Evolutionary conservation across 2,113 vertebrate genomes (phyloP).

Genomic region (Emberiza fucata): DNA sequence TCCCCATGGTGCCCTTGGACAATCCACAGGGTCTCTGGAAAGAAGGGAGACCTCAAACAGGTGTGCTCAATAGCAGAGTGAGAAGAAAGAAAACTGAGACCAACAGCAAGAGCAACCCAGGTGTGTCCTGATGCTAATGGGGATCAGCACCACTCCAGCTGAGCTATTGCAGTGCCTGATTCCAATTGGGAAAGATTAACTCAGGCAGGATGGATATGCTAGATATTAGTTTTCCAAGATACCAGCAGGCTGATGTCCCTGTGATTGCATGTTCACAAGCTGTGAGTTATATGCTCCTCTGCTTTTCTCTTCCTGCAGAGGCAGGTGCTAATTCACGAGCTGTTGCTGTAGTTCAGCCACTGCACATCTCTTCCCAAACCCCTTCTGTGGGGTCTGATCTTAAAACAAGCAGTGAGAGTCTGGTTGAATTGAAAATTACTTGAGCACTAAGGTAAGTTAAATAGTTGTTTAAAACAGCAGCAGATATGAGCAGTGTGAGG

Average conservation of each 20-base stretch:
- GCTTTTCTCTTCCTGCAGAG: background rate
- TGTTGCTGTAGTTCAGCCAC: background rate
- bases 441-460: background rate
- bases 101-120: background rate
- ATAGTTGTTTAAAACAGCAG: background rate
- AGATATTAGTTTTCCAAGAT: background rate
- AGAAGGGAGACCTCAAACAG: background rate
- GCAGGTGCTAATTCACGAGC: background rate
- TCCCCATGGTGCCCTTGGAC: background rate
- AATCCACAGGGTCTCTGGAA: background rate
- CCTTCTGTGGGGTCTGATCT: background rate
- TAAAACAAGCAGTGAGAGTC: background rate
- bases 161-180: background rate
- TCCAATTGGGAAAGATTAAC: background rate
- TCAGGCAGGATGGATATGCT: background rate
- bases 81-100: background rate
- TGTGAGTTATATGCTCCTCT: background rate
- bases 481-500: background rate
- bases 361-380: background rate
- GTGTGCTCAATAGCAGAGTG: fast-evolving
- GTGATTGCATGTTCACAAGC: background rate
- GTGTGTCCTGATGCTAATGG: background rate
- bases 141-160: background rate
- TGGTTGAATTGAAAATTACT: background rate
- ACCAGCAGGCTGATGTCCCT: background rate